Evolutionary conservation across 2,113 vertebrate genomes (phyloP).

Genomic region (Oceanites oceanicus): DNA sequence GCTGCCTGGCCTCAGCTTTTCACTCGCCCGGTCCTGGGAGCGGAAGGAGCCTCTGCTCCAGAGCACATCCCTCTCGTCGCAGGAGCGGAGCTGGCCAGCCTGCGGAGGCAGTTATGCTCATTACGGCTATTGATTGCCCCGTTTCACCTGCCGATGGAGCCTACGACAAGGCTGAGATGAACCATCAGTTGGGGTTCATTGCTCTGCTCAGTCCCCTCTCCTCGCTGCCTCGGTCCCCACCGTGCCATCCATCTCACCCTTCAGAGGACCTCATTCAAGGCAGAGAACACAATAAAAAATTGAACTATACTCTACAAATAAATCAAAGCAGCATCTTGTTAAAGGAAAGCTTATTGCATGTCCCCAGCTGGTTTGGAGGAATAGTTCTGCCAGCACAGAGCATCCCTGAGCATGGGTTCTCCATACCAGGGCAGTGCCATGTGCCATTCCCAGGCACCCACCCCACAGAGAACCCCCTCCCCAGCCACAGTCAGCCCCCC

Average conservation of each 20-base stretch:
- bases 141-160: not conserved
- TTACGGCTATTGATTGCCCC: not conserved
- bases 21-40: accelerated
- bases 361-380: not conserved
- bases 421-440: not conserved
- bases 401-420: not conserved
- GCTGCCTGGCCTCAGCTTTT: not conserved
- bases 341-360: not conserved
- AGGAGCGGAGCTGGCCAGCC: accelerated
- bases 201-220: not conserved
- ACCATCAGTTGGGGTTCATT: not conserved
- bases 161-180: not conserved
- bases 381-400: not conserved
- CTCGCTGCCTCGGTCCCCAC: accelerated
- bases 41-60: not conserved
- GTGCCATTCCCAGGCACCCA: not conserved
- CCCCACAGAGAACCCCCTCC: not conserved
- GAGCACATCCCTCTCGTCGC: not conserved
- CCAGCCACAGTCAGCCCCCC: accelerated
- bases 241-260: not conserved
- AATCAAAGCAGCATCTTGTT: not conserved
- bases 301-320: not conserved
- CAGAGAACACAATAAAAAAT: not conserved
- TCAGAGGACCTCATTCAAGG: not conserved
- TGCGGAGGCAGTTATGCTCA: not conserved